Conservation (phyloP, 1,140 invertebrate species). For the Atopsyche davidsoni region DNA sequence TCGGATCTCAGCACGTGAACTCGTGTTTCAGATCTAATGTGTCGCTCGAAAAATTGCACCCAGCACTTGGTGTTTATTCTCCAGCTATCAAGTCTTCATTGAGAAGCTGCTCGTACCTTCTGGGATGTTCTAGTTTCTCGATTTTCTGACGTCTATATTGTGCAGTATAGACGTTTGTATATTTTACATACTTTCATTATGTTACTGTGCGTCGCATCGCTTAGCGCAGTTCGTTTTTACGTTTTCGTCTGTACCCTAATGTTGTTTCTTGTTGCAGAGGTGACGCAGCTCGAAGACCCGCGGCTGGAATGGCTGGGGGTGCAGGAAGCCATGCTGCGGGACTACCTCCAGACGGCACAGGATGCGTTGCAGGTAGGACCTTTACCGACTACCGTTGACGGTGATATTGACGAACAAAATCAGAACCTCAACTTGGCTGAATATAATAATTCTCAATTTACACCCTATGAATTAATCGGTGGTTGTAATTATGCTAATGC, state of each 20-base stretch:
- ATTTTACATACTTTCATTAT: background rate
- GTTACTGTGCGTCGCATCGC: background rate
- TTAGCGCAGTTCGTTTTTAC: no score
- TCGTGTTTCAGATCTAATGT: background rate
- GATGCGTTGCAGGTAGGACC: slow-evolving; percentile 81
- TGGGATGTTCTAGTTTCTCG: no score
- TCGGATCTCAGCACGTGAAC: background rate
- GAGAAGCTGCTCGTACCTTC: no score
- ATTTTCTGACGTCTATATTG: no score
- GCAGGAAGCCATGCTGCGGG: slow-evolving; percentile 93
- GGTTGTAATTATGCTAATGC: no score
- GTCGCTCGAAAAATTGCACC: background rate
- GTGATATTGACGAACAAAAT: no score
- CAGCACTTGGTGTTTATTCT: background rate
- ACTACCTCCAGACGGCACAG: slow-evolving; percentile 91
- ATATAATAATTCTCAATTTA: no score
- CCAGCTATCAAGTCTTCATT: no score
- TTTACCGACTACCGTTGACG: background rate
- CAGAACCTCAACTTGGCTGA: no score
- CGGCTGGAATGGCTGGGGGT: slow-evolving; percentile 91
- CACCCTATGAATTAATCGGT: no score
- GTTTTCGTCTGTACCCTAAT: slow-evolving; percentile 1
- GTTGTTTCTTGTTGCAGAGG: slow-evolving; percentile 60
- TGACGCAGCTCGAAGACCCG: slow-evolving; percentile 93
- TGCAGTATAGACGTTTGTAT: no score